Conservation (phyloP, 2,113 vertebrate genomes). For the Ophthalmolycus amberensis region DNA sequence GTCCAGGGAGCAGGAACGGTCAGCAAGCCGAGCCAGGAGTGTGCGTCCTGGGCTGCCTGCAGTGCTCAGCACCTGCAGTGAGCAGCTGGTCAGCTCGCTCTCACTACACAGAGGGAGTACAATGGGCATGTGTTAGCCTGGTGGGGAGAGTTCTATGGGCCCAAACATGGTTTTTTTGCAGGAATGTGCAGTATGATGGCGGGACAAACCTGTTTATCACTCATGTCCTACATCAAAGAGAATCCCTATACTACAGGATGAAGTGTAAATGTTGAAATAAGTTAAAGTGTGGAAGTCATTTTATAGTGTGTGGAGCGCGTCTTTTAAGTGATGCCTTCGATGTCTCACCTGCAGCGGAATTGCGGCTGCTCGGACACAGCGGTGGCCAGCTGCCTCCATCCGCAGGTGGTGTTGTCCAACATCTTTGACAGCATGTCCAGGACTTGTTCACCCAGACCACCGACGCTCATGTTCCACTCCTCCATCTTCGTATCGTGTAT, state of each 20-base stretch:
- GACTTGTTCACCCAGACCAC: slow-evolving; percentile 66
- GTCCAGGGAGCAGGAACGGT: slow-evolving; percentile 81
- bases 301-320: not conserved
- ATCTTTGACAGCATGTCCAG: slow-evolving; percentile 79
- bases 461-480: slow-evolving; percentile 72
- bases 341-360: slow-evolving; percentile 85
- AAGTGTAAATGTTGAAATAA: not conserved
- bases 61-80: slow-evolving; percentile 85
- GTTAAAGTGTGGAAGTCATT: not conserved
- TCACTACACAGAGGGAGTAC: slow-evolving; percentile 68
- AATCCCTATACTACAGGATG: not conserved
- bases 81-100: slow-evolving; percentile 87
- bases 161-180: not conserved
- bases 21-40: slow-evolving; percentile 83
- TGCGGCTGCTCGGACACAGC: slow-evolving; percentile 76
- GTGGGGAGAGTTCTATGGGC: not conserved
- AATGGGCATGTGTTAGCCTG: not conserved
- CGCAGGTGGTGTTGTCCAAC: slow-evolving; percentile 83
- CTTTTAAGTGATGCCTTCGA: slow-evolving; percentile 19
- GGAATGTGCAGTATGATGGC: not conserved
- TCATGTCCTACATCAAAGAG: not conserved
- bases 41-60: slow-evolving; percentile 84
- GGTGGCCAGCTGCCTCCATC: slow-evolving; percentile 86
- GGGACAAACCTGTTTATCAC: not conserved
- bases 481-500: slow-evolving; percentile 67